These are phyloP conservation scores for Psilanteris sp. DNA, from an alignment of 1,140 invertebrate genomes.

Conservation along the genomic window DNA sequence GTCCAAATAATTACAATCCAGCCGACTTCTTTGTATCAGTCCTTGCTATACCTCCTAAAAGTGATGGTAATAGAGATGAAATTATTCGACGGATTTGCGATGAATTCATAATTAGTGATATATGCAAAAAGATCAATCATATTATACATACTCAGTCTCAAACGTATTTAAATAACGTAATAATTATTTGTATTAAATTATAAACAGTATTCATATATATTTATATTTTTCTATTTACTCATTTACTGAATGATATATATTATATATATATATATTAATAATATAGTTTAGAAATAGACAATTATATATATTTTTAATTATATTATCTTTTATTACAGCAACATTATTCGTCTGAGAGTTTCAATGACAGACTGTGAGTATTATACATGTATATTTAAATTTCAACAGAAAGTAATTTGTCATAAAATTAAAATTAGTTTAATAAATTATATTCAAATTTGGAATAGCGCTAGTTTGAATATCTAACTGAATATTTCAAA, in stretches of 20 bases:
- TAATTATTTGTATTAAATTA: too few relatives aligned
- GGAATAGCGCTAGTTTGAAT: too few relatives aligned
- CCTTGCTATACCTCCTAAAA: slow-evolving; percentile 88
- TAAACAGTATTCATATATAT: too few relatives aligned
- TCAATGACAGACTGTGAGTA: slow-evolving; percentile 1
- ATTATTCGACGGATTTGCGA: slow-evolving; percentile 87
- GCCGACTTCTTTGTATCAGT: slow-evolving; percentile 95
- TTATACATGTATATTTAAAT: too few relatives aligned
- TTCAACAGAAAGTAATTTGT: too few relatives aligned
- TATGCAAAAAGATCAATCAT: slow-evolving; percentile 87
- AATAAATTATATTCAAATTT: slow-evolving; percentile 49
- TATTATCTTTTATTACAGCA: slow-evolving; percentile 8
- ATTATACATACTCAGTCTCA: slow-evolving; percentile 82
- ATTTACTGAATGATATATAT: too few relatives aligned
- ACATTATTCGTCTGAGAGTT: neutral
- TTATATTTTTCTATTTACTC: too few relatives aligned
- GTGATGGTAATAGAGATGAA: slow-evolving; percentile 83
- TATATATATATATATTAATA: too few relatives aligned
- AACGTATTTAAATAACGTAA: neutral
- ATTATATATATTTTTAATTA: too few relatives aligned
- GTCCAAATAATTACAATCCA: slow-evolving; percentile 92
- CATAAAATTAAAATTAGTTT: too few relatives aligned
- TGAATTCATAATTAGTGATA: slow-evolving; percentile 87
- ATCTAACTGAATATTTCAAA: too few relatives aligned
- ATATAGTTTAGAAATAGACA: too few relatives aligned